Conservation (phyloP, 2,888 invertebrate genomes). For the Catocala fraxini region DNA sequence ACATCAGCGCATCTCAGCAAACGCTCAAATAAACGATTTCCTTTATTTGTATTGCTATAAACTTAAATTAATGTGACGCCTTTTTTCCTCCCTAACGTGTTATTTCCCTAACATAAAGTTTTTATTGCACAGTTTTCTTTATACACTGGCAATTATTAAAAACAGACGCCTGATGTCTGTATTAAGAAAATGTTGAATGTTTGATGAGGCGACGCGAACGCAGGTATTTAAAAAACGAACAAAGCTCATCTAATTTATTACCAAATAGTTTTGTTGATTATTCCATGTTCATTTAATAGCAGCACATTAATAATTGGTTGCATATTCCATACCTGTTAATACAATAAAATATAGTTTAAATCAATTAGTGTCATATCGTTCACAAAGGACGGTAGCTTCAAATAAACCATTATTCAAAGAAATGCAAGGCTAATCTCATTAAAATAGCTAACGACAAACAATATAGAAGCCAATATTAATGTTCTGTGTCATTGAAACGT, state of each 20-base stretch:
- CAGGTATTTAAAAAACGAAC: no score
- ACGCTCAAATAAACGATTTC: constrained; percentile 61
- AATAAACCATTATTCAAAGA: constrained; percentile 21
- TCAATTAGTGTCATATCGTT: no score
- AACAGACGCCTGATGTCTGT: constrained; percentile 15
- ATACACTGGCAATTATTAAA: no score
- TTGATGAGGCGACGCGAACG: no score
- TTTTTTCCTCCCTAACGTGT: constrained; percentile 55
- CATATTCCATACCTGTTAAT: no score
- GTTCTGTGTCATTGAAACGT: constrained; percentile 49
- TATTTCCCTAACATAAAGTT: constrained; percentile 46
- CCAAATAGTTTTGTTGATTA: no score
- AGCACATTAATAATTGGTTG: no score
- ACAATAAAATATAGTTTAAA: no score
- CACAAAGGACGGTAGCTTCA: no score
- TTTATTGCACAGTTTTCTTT: constrained; percentile 32
- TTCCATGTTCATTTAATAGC: no score
- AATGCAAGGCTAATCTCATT: constrained; percentile 38
- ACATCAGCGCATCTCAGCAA: constrained; percentile 38
- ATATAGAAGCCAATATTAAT: constrained; percentile 31
- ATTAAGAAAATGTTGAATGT: neutral
- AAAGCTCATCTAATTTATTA: no score
- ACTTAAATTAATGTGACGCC: constrained; percentile 54
- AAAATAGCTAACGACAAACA: constrained; percentile 33
- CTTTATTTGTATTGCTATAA: constrained; percentile 62